Evolutionary conservation across 2,888 invertebrate genomes (phyloP), one percentile per base, ranked within the genome.

Genomic region (Athrips mouffetella): DNA sequence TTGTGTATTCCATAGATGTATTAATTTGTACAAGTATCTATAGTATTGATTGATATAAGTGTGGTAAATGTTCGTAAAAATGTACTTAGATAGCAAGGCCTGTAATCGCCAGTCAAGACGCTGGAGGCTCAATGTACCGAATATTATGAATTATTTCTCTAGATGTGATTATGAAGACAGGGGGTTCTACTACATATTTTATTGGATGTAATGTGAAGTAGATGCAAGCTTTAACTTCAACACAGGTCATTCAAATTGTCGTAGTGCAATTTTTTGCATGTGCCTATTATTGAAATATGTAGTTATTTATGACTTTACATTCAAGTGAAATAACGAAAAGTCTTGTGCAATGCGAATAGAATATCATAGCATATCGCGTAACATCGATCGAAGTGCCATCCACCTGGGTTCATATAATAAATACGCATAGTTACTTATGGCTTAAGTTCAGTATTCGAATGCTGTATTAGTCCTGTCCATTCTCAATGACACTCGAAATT

Each of bases 401-500:
- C 7, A 23, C 7, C 23, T 5, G 23, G 23, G 7, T 7, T 23
- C 3, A 23, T 5, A 23, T 5, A 23, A 5, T 5, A 23, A 5
- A 7, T 23, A 23, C 23, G 5, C 7, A 23, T 7, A 23, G 5
- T 23, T 23, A 5, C 7, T 27, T 23, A 25, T 2, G 49, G 54
- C 51, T 56, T 46, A n/a, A n/a, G n/a, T n/a, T 27, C n/a, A 27
- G 65, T 65, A 59, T 62, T 63, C 62, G 66, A 53, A 59, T 61
- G 57, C 53, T 51, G 16, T 56, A 62, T 37, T 11, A 20, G 37
- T 21, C 67, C 51, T 63, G 53, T 48, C 53, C 54, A 51, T 52
- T 62, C 56, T 49, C 58, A 62, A 58, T 59, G 62, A 65, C 58
- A 70, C 67, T 66, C 67, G 61, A 67, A 56, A 65, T 68, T 73